Percentiles rank a stretch among this genome's conserved stretches.
These are phyloP conservation scores for Oryctes rhinoceros DNA, from an alignment of 1,140 invertebrate species.

Conservation along the genomic window DNA sequence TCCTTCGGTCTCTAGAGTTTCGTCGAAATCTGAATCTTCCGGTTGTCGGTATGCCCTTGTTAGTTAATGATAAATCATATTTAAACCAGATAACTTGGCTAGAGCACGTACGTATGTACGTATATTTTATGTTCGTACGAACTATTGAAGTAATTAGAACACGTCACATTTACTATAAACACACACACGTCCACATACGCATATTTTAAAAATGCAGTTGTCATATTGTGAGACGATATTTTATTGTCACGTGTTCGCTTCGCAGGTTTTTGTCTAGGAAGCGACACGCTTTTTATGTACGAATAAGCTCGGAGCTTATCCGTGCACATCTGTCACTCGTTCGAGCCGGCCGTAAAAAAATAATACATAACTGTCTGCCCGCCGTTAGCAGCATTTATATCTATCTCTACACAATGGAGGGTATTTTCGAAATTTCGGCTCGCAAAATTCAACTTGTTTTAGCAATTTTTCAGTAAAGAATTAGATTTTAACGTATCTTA, in stretches of 20 bases:
- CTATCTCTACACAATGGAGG: not conserved
- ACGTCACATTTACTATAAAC: too few species aligned
- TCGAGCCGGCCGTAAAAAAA: constrained; percentile 25
- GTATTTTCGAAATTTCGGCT: not conserved
- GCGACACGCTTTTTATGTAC: constrained; percentile 34
- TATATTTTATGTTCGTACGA: not conserved
- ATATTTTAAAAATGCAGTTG: constrained; percentile 7
- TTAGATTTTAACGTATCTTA: not conserved
- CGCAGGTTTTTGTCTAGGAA: constrained; percentile 39
- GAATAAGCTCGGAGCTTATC: constrained; percentile 25
- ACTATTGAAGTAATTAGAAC: not conserved
- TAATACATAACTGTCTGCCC: constrained; percentile 29
- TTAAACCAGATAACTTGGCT: too few species aligned
- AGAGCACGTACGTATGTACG: not conserved
- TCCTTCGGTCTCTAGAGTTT: too few species aligned
- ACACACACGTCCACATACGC: too few species aligned
- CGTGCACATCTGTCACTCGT: constrained; percentile 27
- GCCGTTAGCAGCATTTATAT: constrained; percentile 4
- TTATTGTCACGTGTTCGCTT: constrained; percentile 35
- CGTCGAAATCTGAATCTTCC: too few species aligned
- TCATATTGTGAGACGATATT: not conserved
- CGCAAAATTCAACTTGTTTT: not conserved
- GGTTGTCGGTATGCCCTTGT: too few species aligned
- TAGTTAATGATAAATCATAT: too few species aligned
- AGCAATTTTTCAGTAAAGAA: not conserved